These are phyloP conservation scores for Diadegma fenestrale DNA, from an alignment of 2,888 invertebrate species.

Conservation along the genomic window DNA sequence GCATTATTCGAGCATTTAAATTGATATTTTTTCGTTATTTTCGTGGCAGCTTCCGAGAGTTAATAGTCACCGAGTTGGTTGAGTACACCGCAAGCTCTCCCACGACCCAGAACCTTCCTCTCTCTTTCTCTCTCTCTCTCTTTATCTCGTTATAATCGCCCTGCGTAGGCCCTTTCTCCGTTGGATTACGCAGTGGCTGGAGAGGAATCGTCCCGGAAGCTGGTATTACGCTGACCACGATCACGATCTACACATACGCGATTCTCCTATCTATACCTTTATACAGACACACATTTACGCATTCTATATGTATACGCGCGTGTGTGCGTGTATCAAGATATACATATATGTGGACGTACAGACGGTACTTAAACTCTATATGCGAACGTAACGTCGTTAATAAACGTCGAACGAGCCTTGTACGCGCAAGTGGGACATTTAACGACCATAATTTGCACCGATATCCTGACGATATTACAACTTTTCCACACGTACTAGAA, in stretches of 20 bases:
- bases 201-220: constrained; percentile 61
- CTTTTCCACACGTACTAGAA: constrained; percentile 21
- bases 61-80: constrained; percentile 40
- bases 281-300: not conserved
- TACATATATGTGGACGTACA: not conserved
- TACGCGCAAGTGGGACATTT: constrained; percentile 23
- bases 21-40: not conserved
- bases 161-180: constrained; percentile 43
- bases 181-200: constrained; percentile 25
- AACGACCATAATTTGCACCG: constrained; percentile 25
- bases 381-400: constrained; percentile 53
- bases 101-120: constrained; percentile 58
- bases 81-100: constrained; percentile 59
- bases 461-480: constrained; percentile 23
- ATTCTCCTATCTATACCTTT: constrained; percentile 4
- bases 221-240: constrained; percentile 55
- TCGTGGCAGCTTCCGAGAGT: constrained; percentile 29
- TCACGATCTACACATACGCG: constrained; percentile 29
- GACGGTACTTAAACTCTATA: constrained; percentile 32
- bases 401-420: constrained; percentile 54
- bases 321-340: constrained; percentile 1
- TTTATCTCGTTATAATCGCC: constrained; percentile 23
- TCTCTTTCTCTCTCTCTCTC: constrained; percentile 41
- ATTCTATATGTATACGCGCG: not conserved
- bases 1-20: not conserved